Percentiles rank a stretch among this genome's conserved stretches.
Evolutionary conservation across 2,797 vertebrate species (phyloP).

Genomic region (Dermochelys coriacea): DNA sequence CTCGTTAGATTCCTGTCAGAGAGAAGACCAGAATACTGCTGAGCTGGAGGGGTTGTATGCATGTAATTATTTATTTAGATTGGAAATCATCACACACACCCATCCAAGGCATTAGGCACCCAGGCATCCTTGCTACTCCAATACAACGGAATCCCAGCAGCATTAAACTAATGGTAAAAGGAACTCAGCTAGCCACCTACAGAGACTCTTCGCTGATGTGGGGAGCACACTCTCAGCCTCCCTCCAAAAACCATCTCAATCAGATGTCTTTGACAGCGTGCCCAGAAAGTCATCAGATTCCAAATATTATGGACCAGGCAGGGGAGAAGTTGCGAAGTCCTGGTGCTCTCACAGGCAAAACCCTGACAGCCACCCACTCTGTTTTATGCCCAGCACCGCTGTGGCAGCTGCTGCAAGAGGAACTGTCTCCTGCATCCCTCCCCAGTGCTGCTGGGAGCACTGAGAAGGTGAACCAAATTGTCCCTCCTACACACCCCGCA

Average conservation of each 20-base stretch:
- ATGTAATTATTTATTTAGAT: neutral
- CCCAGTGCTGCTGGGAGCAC: neutral
- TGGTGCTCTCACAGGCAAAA: neutral
- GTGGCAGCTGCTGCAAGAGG: neutral
- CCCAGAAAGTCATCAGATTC: neutral
- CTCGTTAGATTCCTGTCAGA: neutral
- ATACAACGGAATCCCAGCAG: neutral
- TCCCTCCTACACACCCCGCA: neutral
- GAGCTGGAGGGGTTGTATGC: neutral
- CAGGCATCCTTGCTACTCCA: neutral
- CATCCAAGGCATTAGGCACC: neutral
- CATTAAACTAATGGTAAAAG: neutral
- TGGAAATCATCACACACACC: neutral
- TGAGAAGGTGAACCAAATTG: neutral
- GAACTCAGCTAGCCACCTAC: neutral
- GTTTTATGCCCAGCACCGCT: neutral
- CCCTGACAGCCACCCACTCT: neutral
- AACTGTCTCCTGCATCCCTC: neutral
- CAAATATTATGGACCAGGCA: neutral
- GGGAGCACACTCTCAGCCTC: neutral
- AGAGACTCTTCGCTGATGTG: neutral
- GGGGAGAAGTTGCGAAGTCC: neutral
- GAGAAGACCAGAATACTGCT: neutral
- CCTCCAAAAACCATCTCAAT: neutral
- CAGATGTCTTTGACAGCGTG: neutral